Evolutionary conservation across 2,113 vertebrate genomes (phyloP), one percentile per base, ranked within the genome.

Genomic region (Coracopsis vasa): DNA sequence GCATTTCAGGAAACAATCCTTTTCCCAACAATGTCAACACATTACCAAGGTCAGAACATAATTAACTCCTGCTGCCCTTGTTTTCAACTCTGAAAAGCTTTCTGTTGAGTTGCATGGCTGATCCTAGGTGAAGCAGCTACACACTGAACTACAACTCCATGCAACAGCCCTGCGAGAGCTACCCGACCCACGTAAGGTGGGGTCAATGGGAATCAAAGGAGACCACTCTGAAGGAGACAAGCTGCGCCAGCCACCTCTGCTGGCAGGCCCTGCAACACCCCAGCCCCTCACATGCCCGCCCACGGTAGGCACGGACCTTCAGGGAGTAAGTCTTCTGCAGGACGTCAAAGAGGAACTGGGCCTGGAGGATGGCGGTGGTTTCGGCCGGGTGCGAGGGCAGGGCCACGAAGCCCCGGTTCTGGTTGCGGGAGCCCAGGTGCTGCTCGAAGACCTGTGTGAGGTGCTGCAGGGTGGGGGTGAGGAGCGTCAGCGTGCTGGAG

Each of bases 321-420:
- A 99, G 98, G 2, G 99, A 99, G 66, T 98, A 73, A 0, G 99
- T 99, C 95, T 99, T 99, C 98, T 99, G 99, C 67, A 99, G 96
- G 91, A 99, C 94, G 16, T 99, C 99, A 33, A 99, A 99, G 62
- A 99, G 98, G 92, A 99, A 99, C 97, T 99, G 99, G 19, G 99
- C 98, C 96, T 99, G 98, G 12, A 99, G 98, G 89, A 99, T 98
- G 21, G 98, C 93, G 6, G 97, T 87, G 0, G 99, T 99, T 93
- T 99, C 99, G 0, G 99, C 98, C 0, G 99, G 99, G 92, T 99
- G 99, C 47, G 99, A 99, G 18, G 99, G 99, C 93, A 99, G 98
- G 5, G 99, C 99, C 94, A 99, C 98, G 90, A 99, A 99, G 50
- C 99, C 99, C 11, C 99, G 98, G 94, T 98, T 98, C 87, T 99